phyloP scores from a whole-genome alignment of 2,113 vertebrate genomes.

The Serilophus lunatus region DNA sequence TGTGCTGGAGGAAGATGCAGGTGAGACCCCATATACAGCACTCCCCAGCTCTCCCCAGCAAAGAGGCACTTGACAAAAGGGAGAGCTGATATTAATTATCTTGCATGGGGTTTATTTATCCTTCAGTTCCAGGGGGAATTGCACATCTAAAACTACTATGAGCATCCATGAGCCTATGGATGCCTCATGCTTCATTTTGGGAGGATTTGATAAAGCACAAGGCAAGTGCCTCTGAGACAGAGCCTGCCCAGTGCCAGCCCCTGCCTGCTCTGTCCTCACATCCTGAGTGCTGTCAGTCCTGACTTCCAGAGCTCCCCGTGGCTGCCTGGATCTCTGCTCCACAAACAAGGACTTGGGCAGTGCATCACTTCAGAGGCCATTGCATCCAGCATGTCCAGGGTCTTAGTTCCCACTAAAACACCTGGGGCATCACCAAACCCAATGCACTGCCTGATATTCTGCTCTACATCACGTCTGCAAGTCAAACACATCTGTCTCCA shows the following conservation, averaged over 20 bases:
- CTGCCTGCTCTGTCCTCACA: not conserved
- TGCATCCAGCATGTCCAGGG: not conserved
- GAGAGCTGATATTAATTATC: not conserved
- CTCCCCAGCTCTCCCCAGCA: not conserved
- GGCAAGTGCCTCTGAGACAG: accelerated
- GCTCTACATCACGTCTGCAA: not conserved
- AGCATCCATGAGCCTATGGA: accelerated
- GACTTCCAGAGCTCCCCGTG: not conserved
- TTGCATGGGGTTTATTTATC: not conserved
- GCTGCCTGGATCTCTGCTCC: not conserved
- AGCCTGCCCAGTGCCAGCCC: not conserved
- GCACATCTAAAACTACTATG: not conserved
- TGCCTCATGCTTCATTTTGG: not conserved
- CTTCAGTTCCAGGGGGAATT: not conserved
- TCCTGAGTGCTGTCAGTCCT: not conserved
- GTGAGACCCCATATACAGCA: not conserved
- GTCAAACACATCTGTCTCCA: not conserved
- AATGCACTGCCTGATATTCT: not conserved
- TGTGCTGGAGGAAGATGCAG: not conserved
- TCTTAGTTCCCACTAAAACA: not conserved
- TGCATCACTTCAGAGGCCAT: not conserved
- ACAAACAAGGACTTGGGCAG: not conserved
- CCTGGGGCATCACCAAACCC: not conserved
- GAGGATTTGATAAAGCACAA: not conserved
- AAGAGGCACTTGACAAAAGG: not conserved